A percentile compares a stretch with the other conserved stretches of the same genome.
phyloP scores from a whole-genome alignment of 2,113 vertebrate species.

The Cryptomyrus ogoouensis region DNA sequence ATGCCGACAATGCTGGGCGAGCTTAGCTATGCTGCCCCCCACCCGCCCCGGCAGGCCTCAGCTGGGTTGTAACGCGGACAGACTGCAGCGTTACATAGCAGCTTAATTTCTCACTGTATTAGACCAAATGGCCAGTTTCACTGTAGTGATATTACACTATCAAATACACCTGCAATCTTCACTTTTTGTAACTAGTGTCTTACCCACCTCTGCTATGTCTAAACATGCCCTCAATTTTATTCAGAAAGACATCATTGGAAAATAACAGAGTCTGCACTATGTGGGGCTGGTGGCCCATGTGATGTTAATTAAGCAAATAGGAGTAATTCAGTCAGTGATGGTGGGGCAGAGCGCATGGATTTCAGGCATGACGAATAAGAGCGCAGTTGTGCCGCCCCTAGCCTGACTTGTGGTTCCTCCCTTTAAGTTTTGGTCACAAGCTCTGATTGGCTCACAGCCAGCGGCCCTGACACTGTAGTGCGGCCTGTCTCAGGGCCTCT shows the following conservation, averaged over 20 bases:
- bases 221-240: conserved; percentile 21
- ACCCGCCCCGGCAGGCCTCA: not conserved
- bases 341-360: conserved; percentile 43
- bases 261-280: conserved; percentile 45
- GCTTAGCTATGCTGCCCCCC: not conserved
- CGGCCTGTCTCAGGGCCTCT: conserved; percentile 23
- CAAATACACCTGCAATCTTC: no score
- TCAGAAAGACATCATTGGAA: conserved; percentile 28
- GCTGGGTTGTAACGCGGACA: not conserved
- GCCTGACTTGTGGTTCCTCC: conserved; percentile 32
- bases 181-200: not conserved
- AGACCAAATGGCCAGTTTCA: not conserved
- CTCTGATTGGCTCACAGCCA: conserved; percentile 31
- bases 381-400: conserved; percentile 44
- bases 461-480: not conserved
- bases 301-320: conserved; percentile 67
- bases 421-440: conserved; percentile 54
- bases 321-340: conserved; percentile 59
- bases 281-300: conserved; percentile 47
- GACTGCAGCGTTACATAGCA: not conserved
- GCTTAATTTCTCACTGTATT: not conserved
- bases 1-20: not conserved
- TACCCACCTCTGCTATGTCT: conserved; percentile 15
- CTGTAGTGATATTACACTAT: not conserved
- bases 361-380: conserved; percentile 54